Evolutionary conservation across 2,113 vertebrate genomes (phyloP), one percentile per base, ranked within the genome.

Genomic region (Malurus elegans): DNA sequence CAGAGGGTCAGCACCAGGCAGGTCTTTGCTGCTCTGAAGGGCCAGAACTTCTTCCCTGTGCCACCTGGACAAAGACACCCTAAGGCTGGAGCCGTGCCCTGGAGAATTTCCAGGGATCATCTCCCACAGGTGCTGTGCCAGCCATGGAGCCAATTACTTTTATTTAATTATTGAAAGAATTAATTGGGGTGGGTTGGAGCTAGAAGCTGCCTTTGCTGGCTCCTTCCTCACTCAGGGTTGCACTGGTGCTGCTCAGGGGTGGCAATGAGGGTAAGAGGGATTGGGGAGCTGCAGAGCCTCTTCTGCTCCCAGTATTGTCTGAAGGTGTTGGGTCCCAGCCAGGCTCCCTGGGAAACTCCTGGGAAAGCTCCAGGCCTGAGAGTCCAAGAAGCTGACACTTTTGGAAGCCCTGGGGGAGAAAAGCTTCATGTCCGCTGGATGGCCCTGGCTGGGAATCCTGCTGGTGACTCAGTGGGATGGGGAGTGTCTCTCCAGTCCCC

Each of bases 371-470:
- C 56, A 92, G 66, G 62, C 25, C 42, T 58, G 72, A 64, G 36
- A 66, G 29, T 40, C 34, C 92, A 80, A 70, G 69, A 58, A 70
- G 60, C 34, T 92, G 86, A 73, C 75, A 71, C 10, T 26, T 70
- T 88, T 94, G 79, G 51, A 78, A 93, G 54, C 53, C 70, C 32
- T 38, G 36, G 19, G 53, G 34, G 23, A 80, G 56, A 42, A 79
- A 80, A 92, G 32, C 42, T 40, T 42, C 1, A 1, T 65, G 58
- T 14, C 42, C 65, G 67, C 47, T 73, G 82, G 67, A 65, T 51
- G 58, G 62, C 45, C 64, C 60, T n/a, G 56, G 11, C 58, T 92
- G 81, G 74, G 79, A 88, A 86, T 93, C 31, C 74, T 73, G n/a
- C 36, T 81, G 69, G 61, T 93, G 94, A 81, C 67, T 81, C 92